These are phyloP conservation scores for Engystomops pustulosus DNA, from an alignment of 2,113 vertebrate genomes.

Conservation along the genomic window DNA sequence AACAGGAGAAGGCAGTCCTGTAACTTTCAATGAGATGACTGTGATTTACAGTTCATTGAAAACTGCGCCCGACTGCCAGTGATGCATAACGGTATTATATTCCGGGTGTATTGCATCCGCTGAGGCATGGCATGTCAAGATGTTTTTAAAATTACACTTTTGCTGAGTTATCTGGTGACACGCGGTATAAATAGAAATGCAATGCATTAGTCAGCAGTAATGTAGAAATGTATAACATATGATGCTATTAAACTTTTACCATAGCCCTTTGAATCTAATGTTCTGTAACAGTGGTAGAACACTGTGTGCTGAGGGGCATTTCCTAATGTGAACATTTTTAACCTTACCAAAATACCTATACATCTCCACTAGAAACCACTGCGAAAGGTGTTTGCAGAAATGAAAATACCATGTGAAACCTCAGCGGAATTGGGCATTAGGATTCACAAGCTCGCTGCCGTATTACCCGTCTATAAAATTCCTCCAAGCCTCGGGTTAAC, in stretches of 20 bases:
- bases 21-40: neutral
- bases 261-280: slow-evolving; percentile 55
- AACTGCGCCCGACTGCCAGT: slow-evolving; percentile 2
- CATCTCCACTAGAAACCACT: slow-evolving; percentile 24
- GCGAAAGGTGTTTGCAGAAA: slow-evolving; percentile 24
- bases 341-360: slow-evolving; percentile 49
- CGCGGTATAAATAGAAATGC: slow-evolving; percentile 27
- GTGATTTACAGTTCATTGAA: slow-evolving; percentile 46
- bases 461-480: neutral
- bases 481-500: neutral
- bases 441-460: slow-evolving; percentile 19
- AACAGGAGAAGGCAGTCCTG: neutral
- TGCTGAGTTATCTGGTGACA: slow-evolving; percentile 41
- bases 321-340: slow-evolving; percentile 53
- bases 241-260: slow-evolving; percentile 53
- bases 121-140: slow-evolving; percentile 50
- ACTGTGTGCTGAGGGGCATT: slow-evolving; percentile 51
- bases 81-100: slow-evolving; percentile 48
- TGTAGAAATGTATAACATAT: slow-evolving; percentile 53
- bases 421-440: neutral
- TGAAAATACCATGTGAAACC: slow-evolving; percentile 13
- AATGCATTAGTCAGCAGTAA: slow-evolving; percentile 45
- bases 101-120: slow-evolving; percentile 2
- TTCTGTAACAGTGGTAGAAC: slow-evolving; percentile 54
- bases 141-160: slow-evolving; percentile 55